These are phyloP conservation scores for Scaptomyza polygonia DNA, from an alignment of 2,888 invertebrate genomes.

Conservation along the genomic window DNA sequence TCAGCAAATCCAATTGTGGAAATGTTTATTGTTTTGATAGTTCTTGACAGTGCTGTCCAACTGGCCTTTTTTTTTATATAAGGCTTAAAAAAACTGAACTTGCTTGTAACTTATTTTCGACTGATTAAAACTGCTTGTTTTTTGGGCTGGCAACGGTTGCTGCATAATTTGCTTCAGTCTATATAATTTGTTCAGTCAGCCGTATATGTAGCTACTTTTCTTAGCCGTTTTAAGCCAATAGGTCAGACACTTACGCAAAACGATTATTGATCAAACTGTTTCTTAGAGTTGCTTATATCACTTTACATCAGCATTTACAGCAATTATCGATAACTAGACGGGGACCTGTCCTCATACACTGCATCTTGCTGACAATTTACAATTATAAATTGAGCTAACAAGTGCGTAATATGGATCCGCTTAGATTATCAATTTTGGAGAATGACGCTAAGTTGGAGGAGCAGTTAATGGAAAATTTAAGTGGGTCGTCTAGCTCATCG, in stretches of 20 bases:
- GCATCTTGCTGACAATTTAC: too few species aligned
- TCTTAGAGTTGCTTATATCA: neutral
- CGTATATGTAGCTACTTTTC: neutral
- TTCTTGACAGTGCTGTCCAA: neutral
- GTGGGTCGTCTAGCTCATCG: too few species aligned
- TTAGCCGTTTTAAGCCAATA: neutral
- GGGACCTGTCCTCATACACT: too few species aligned
- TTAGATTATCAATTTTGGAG: too few species aligned
- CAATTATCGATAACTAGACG: too few species aligned
- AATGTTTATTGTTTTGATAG: constrained; percentile 8
- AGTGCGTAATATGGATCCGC: too few species aligned
- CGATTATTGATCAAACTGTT: neutral
- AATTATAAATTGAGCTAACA: too few species aligned
- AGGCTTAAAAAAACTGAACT: neutral
- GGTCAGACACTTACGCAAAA: neutral
- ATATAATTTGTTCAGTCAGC: neutral
- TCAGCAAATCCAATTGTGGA: neutral
- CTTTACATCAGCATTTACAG: too few species aligned
- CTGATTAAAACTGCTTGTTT: neutral
- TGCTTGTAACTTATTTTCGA: neutral
- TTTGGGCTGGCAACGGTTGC: neutral
- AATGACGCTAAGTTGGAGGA: too few species aligned
- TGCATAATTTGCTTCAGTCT: too few species aligned
- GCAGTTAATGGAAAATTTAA: too few species aligned
- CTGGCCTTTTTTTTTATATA: neutral